Base-by-base conservation (phyloP, 2,797 vertebrate species). In the Mionectes olivaceus region DNA sequence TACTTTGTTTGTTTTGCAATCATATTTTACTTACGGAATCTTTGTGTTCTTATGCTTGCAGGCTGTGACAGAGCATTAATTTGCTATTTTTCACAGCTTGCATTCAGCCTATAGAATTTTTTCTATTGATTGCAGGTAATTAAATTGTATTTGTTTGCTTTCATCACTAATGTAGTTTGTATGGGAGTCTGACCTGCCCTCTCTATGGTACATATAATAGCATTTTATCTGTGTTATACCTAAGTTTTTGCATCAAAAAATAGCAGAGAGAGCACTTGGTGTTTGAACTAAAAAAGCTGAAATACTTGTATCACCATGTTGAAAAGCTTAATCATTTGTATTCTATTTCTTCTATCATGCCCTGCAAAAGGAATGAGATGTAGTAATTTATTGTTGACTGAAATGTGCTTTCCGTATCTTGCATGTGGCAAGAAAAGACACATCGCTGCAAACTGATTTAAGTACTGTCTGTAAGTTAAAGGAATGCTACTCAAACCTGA, bases 51-150 rank as follows among this genome's bases (percentile, higher is more conserved):
- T 94, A 33, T 55, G 69, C 67, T 94, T 94, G 65, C 46, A n/a
- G 94, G 49, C 92, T 90, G 67, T 93, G 83, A 76, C 71, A 97
- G 63, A 96, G 76, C 33, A 89, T 96, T 95, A 97, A 96, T 96
- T 94, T 78, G 60, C 43, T 57, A 35, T 95, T 97, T 97, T 96
- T 97, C 96, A 86, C 71, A 95, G 56, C 59, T 93, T 69, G 30
- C 63, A 69, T 77, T 92, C 80, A 91, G 47, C 50, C 71, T 93
- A 93, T 93, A 78, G 78, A 97, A 97, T 94, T 94, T 92, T 75
- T 84, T 95, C 7, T 96, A 96, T 96, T 95, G 93, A 98, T 96
- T 96, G 30, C 28, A 94, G 83, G 77, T 96, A 97, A 97, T 96
- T 97, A 96, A 96, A 97, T 91, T 94, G 59, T 90, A 93, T 97